Conservation (phyloP, 2,797 vertebrate genomes). For the Enteromius argenteus region DNA sequence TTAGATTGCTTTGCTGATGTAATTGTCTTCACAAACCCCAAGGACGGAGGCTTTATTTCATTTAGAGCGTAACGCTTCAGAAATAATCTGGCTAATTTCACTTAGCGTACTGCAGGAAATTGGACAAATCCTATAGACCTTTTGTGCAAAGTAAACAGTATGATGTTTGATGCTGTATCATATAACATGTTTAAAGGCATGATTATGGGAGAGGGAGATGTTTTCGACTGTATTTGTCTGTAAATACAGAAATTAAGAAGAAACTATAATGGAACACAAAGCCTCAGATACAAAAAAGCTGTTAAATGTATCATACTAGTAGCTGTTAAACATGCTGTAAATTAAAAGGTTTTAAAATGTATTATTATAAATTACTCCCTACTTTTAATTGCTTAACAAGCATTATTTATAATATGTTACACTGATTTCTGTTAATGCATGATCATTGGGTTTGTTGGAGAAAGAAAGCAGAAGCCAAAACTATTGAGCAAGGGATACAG, state of each 20-base stretch:
- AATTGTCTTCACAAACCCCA: constrained; percentile 45
- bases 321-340: background rate
- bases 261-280: background rate
- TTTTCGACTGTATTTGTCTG: background rate
- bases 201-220: background rate
- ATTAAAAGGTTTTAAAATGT: background rate
- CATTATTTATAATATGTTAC: background rate
- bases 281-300: background rate
- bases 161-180: constrained; percentile 12
- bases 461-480: background rate
- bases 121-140: constrained; percentile 25
- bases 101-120: constrained; percentile 38
- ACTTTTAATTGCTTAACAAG: background rate
- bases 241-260: constrained; percentile 1
- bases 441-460: background rate
- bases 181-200: background rate
- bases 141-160: constrained; percentile 11
- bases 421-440: background rate
- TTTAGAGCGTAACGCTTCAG: constrained; percentile 42
- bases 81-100: constrained; percentile 49
- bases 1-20: constrained; percentile 50
- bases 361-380: background rate
- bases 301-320: background rate
- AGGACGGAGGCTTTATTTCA: constrained; percentile 53
- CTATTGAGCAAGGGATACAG: background rate